Percentiles rank a stretch among this genome's conserved stretches.
Evolutionary conservation across 2,113 vertebrate genomes (phyloP).

Genomic region (Rattus norvegicus): GRCr8 NC_086020.1:186306501-186307000

Average conservation of each 20-base stretch:
- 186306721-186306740: background rate
- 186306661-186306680: constrained; percentile 44
- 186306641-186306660: constrained; percentile 23
- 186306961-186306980: constrained; percentile 47
- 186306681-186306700: constrained; percentile 38
- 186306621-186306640: constrained; percentile 35
- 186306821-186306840: background rate
- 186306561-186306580: background rate
- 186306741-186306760: background rate
- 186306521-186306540: background rate
- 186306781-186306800: background rate
- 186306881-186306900: background rate
- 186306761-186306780: background rate
- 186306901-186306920: constrained; percentile 27
- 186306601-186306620: constrained; percentile 32
- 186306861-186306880: background rate
- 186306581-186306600: background rate
- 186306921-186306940: background rate
- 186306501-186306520: constrained; percentile 26
- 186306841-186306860: constrained; percentile 31
- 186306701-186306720: background rate
- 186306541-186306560: constrained; percentile 27
- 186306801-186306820: background rate
- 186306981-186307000: constrained; percentile 56
- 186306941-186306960: constrained; percentile 44